Evolutionary conservation across 2,113 vertebrate species (phyloP).

Genomic region (Tenebrosternarchus preto): DNA sequence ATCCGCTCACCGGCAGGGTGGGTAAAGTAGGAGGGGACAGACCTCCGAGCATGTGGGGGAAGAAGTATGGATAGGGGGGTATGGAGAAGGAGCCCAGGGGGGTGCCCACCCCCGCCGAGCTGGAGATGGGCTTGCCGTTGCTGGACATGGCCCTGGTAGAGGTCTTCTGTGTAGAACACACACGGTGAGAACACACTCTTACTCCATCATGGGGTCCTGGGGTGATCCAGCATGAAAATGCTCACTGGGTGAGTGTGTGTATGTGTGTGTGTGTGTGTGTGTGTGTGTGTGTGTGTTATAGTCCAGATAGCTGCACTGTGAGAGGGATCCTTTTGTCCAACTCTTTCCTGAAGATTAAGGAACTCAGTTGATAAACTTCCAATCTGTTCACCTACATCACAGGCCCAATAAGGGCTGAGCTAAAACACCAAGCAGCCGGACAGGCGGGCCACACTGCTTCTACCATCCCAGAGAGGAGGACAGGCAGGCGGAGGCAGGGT

Average conservation of each 20-base stretch:
- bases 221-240: slow-evolving; percentile 25
- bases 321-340: too few relatives aligned
- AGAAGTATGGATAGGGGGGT: slow-evolving; percentile 94
- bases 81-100: slow-evolving; percentile 80
- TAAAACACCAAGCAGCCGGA: too few relatives aligned
- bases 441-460: background rate
- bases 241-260: background rate
- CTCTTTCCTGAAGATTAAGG: background rate
- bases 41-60: slow-evolving; percentile 92
- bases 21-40: slow-evolving; percentile 87
- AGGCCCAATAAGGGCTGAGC: background rate
- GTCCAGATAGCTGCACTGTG: too few relatives aligned
- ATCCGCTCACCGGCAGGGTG: slow-evolving; percentile 89
- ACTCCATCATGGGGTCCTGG: slow-evolving; percentile 61
- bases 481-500: background rate
- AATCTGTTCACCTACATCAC: background rate
- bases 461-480: background rate
- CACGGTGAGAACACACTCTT: too few relatives aligned
- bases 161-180: slow-evolving; percentile 34
- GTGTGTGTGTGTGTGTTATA: slow-evolving; percentile 20
- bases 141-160: slow-evolving; percentile 81
- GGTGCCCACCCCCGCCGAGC: slow-evolving; percentile 71
- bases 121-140: slow-evolving; percentile 90
- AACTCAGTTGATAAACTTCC: background rate
- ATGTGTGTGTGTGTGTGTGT: slow-evolving; percentile 25